Conservation (phyloP, 2,113 vertebrate species). For the Anhinga anhinga region DNA sequence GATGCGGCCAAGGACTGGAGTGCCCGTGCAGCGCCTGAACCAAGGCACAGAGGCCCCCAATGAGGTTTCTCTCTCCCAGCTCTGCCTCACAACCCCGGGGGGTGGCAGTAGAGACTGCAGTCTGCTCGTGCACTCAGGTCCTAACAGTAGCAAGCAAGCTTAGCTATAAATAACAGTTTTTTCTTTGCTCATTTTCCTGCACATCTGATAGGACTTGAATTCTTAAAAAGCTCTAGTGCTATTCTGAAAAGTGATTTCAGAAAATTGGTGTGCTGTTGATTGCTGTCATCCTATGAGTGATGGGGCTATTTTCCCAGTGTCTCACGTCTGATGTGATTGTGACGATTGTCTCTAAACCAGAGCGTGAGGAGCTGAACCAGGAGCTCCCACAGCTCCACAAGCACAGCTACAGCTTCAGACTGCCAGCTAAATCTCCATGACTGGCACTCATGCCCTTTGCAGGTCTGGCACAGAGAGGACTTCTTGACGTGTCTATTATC, state of each 20-base stretch:
- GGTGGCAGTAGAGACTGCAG: background rate
- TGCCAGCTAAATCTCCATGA: background rate
- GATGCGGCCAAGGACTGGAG: background rate
- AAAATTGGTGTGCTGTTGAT: constrained; percentile 17
- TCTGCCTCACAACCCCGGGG: background rate
- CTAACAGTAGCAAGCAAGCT: background rate
- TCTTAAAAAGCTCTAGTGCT: background rate
- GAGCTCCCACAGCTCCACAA: background rate
- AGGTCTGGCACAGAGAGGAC: background rate
- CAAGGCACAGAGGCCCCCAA: background rate
- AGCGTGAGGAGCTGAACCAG: background rate
- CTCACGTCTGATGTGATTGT: background rate
- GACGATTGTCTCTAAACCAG: background rate
- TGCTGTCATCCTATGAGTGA: constrained; percentile 17
- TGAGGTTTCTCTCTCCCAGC: background rate
- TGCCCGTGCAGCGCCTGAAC: background rate
- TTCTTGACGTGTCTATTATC: background rate
- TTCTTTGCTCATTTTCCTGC: background rate
- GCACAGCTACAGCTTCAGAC: background rate
- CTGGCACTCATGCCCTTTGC: background rate
- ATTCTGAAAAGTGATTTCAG: background rate
- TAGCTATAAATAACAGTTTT: background rate
- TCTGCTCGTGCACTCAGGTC: background rate
- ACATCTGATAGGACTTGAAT: background rate
- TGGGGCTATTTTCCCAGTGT: background rate